A percentile compares a stretch with the other conserved stretches of the same genome.
Evolutionary conservation across 2,888 invertebrate genomes (phyloP).

Genomic region (Electrophaes corylata): DNA sequence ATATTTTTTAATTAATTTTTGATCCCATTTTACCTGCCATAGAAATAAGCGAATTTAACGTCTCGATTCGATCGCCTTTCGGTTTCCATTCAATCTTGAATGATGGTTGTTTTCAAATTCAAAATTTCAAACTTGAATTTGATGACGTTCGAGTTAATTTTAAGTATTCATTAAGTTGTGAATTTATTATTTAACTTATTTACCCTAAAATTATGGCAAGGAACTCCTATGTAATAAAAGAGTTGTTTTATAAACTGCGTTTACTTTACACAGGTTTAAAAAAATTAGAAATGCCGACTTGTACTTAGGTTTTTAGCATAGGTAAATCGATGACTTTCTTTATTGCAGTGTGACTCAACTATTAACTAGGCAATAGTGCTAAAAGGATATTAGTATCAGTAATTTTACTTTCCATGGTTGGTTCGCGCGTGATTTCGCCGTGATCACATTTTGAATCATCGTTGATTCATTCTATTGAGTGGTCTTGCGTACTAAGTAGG

Average conservation of each 20-base stretch:
- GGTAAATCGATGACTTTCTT: background rate
- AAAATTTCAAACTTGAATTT: slow-evolving; percentile 62
- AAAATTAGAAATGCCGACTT: too few relatives aligned
- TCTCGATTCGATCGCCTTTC: slow-evolving; percentile 52
- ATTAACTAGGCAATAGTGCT: background rate
- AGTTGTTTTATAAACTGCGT: slow-evolving; percentile 63
- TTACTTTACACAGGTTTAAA: slow-evolving; percentile 47
- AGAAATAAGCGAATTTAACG: slow-evolving; percentile 78
- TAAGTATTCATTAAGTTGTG: slow-evolving; percentile 83
- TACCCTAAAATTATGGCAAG: slow-evolving; percentile 83
- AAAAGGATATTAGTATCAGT: slow-evolving; percentile 17
- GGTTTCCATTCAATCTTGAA: slow-evolving; percentile 34
- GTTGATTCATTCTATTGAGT: slow-evolving; percentile 1
- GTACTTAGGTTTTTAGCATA: too few relatives aligned
- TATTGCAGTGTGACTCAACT: slow-evolving; percentile 8
- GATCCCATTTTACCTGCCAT: slow-evolving; percentile 80
- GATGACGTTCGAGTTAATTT: slow-evolving; percentile 76
- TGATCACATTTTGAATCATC: slow-evolving; percentile 26
- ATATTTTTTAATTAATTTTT: slow-evolving; percentile 73
- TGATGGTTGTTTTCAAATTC: slow-evolving; percentile 55
- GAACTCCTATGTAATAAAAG: slow-evolving; percentile 80
- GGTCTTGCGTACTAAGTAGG: slow-evolving; percentile 19
- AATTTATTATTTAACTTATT: slow-evolving; percentile 83
- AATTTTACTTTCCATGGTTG: slow-evolving; percentile 24
- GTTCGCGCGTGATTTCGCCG: slow-evolving; percentile 16